Conservation (phyloP, 2,888 invertebrate species). For the Catonia carolina region DNA sequence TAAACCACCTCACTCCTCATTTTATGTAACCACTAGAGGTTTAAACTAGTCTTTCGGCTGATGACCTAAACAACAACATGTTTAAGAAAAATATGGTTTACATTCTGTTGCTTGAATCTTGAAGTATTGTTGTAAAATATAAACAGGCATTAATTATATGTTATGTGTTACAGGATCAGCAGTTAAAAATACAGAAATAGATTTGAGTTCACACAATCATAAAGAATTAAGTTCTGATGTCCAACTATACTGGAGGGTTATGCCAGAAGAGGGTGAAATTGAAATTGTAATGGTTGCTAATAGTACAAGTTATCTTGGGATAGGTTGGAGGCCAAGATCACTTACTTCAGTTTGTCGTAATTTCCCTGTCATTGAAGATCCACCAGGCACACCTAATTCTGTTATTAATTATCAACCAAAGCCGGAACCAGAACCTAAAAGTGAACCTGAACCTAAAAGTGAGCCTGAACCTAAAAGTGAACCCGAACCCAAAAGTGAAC, state of each 20-base stretch:
- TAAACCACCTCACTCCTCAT: too few relatives aligned
- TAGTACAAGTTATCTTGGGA: slow-evolving; percentile 75
- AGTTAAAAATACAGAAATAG: slow-evolving; percentile 64
- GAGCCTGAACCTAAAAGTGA: slow-evolving; percentile 46
- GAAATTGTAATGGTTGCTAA: slow-evolving; percentile 85
- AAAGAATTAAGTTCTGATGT: slow-evolving; percentile 66
- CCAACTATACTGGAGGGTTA: slow-evolving; percentile 75
- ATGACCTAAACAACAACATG: too few relatives aligned
- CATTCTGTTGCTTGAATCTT: too few relatives aligned
- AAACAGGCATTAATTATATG: too few relatives aligned
- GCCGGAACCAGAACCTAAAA: slow-evolving; percentile 40
- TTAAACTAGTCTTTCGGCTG: too few relatives aligned
- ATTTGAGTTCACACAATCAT: slow-evolving; percentile 62
- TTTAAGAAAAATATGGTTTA: too few relatives aligned
- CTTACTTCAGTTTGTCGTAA: slow-evolving; percentile 70
- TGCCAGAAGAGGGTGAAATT: slow-evolving; percentile 76
- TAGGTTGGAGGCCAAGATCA: slow-evolving; percentile 86
- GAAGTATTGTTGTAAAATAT: too few relatives aligned
- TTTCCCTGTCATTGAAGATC: slow-evolving; percentile 51
- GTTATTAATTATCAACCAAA: slow-evolving; percentile 37
- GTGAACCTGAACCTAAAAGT: slow-evolving; percentile 44
- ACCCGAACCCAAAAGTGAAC: slow-evolving; percentile 47
- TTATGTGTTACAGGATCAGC: slow-evolving; percentile 55
- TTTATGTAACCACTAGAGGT: too few relatives aligned
- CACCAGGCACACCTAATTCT: slow-evolving; percentile 23